Percentiles rank a stretch among this genome's conserved stretches.
These are phyloP conservation scores for Rhinolophus sinicus DNA, from an alignment of 2,113 vertebrate species.

Conservation along the genomic window DNA sequence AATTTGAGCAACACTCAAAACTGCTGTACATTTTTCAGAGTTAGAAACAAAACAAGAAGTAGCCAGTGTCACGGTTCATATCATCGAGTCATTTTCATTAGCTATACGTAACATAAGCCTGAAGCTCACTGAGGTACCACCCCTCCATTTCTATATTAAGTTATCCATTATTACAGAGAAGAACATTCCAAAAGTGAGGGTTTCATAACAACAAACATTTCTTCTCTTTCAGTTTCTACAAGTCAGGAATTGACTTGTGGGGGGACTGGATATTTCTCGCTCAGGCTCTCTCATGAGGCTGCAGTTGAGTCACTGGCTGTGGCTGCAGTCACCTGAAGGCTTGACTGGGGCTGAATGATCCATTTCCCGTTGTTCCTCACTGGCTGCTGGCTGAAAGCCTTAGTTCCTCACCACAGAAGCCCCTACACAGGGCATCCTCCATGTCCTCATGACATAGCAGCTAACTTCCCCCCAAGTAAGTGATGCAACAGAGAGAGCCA, in stretches of 20 bases:
- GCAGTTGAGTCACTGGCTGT: neutral
- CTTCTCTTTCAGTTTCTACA: neutral
- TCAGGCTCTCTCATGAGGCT: neutral
- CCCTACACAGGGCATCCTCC: neutral
- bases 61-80: neutral
- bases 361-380: neutral
- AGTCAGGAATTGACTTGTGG: neutral
- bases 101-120: neutral
- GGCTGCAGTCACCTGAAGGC: neutral
- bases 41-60: neutral
- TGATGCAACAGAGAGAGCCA: neutral
- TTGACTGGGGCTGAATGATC: neutral
- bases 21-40: neutral
- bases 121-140: neutral
- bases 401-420: neutral
- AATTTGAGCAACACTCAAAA: neutral
- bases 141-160: neutral
- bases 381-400: neutral
- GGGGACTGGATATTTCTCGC: neutral
- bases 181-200: neutral
- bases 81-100: neutral
- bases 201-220: neutral
- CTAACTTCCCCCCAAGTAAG: neutral
- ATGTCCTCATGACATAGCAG: neutral
- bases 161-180: neutral